A percentile compares a stretch with the other conserved stretches of the same genome.
Conservation (phyloP, 2,797 vertebrate species). For the Apodemus agrarius region DNA sequence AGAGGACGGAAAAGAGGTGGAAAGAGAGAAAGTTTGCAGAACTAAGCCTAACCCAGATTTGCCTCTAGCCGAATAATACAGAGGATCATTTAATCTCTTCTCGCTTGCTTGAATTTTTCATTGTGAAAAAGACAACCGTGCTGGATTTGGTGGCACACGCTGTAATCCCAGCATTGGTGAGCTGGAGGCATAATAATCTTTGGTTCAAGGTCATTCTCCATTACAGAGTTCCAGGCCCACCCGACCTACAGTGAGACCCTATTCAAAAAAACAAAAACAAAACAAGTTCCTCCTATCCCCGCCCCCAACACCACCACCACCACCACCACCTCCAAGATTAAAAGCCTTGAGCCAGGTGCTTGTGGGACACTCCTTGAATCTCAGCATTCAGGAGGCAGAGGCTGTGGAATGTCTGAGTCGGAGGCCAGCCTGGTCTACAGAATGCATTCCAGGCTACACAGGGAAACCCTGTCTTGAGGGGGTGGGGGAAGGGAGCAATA, state of each 20-base stretch:
- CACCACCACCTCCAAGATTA: neutral
- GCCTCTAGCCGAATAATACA: neutral
- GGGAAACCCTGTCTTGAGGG: neutral
- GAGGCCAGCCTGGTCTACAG: neutral
- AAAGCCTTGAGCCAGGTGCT: neutral
- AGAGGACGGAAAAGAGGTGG: neutral
- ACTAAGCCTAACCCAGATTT: neutral
- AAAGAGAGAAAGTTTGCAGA: slow-evolving; percentile 22
- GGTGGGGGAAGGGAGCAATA: neutral
- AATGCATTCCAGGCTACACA: neutral
- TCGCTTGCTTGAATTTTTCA: slow-evolving; percentile 33
- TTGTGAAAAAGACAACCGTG: slow-evolving; percentile 48
- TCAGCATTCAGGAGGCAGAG: neutral
- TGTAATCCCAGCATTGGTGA: neutral
- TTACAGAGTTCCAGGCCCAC: neutral
- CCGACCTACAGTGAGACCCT: neutral
- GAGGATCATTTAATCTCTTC: slow-evolving; percentile 52
- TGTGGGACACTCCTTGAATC: neutral
- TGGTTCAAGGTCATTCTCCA: neutral
- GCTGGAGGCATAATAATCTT: neutral
- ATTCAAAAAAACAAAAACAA: neutral
- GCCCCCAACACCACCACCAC: neutral
- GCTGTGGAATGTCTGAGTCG: neutral
- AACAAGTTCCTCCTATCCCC: neutral
- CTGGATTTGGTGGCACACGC: neutral